Evolutionary conservation across 2,888 invertebrate genomes (phyloP).

Genomic region (Lasioglossum marginatum): DNA sequence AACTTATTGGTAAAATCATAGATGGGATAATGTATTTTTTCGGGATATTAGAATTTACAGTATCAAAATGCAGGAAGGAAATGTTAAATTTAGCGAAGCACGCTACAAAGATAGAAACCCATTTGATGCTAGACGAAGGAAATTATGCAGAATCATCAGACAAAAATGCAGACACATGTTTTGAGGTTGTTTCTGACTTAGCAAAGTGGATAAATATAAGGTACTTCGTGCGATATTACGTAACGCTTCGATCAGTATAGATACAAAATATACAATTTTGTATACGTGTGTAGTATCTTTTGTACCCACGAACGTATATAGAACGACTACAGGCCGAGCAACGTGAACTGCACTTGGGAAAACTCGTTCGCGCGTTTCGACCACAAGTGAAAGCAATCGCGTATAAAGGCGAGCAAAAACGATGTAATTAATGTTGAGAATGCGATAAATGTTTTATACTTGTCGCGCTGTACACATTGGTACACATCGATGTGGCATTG

Average conservation of each 20-base stretch:
- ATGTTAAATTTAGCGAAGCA: neutral
- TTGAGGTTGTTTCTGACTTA: neutral
- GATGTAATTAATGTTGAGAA: conserved; percentile 11
- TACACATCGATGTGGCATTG: neutral
- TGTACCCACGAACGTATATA: neutral
- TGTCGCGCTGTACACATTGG: neutral
- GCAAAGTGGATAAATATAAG: neutral
- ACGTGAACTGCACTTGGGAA: neutral
- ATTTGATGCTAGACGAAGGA: neutral
- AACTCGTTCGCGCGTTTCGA: conserved; percentile 12
- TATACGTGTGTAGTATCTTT: neutral
- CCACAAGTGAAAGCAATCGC: conserved; percentile 28
- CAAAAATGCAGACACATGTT: neutral
- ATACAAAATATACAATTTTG: neutral
- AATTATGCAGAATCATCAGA: neutral
- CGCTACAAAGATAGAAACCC: neutral
- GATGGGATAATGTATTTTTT: neutral
- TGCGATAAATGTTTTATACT: neutral
- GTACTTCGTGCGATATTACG: neutral
- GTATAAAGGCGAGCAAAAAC: neutral
- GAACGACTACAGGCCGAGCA: neutral
- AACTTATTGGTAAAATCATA: neutral
- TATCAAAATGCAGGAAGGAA: neutral
- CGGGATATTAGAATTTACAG: neutral
- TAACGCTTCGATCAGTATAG: neutral